Evolutionary conservation across 2,888 invertebrate species (phyloP).

Genomic region (Microdon myrmicae): DNA sequence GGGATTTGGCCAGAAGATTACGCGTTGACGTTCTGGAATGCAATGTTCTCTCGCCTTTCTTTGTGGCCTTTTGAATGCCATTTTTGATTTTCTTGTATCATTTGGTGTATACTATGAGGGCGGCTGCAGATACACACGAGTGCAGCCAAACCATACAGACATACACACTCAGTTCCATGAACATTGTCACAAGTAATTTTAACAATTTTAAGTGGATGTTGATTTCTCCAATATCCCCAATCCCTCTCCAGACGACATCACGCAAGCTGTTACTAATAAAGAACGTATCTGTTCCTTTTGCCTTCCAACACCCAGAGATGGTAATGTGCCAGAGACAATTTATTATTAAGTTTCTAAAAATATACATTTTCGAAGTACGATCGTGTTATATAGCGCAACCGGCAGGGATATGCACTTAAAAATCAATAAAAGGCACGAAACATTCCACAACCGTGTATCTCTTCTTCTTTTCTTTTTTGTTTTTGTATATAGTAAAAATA

Average conservation of each 20-base stretch:
- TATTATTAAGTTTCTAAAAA: conserved; percentile 14
- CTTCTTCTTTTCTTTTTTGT: too few relatives aligned
- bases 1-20: too few relatives aligned
- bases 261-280: conserved; percentile 17
- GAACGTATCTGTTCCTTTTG: conserved; percentile 7
- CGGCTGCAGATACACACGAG: too few relatives aligned
- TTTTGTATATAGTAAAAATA: conserved; percentile 10
- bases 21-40: conserved; percentile 36
- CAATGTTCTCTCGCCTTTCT: conserved; percentile 3
- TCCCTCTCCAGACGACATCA: conserved; percentile 13
- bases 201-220: conserved; percentile 51
- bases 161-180: conserved; percentile 10
- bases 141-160: too few relatives aligned
- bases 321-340: conserved; percentile 14
- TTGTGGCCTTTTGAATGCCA: conserved; percentile 15
- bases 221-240: conserved; percentile 34
- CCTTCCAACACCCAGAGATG: conserved; percentile 1
- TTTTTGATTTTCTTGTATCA: conserved; percentile 15
- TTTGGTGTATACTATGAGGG: conserved; percentile 26
- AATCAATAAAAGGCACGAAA: conserved; percentile 35
- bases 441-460: conserved; percentile 8
- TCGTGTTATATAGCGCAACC: conserved; percentile 1
- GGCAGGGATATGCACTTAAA: conserved; percentile 27
- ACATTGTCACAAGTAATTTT: conserved; percentile 44
- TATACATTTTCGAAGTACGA: conserved; percentile 3